These are phyloP conservation scores for Drosophila sproati DNA, from an alignment of 1,140 invertebrate genomes.

Conservation along the genomic window DNA sequence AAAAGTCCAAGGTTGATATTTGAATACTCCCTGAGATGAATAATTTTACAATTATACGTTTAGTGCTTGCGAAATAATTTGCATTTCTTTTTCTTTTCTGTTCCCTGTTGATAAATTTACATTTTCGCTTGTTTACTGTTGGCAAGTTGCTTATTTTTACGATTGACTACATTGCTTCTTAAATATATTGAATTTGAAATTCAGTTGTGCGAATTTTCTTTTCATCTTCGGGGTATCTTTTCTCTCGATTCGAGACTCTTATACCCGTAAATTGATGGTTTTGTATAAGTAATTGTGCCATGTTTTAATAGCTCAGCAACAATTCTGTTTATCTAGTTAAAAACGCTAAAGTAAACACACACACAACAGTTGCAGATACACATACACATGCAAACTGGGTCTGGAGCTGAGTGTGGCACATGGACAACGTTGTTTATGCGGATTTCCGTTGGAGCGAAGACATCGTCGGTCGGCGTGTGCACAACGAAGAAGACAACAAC, in stretches of 20 bases:
- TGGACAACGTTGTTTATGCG: constrained; percentile 72
- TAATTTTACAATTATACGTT: constrained; percentile 7
- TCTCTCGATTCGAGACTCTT: constrained; percentile 3
- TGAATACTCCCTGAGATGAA: neutral
- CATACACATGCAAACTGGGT: constrained; percentile 17
- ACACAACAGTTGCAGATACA: constrained; percentile 6
- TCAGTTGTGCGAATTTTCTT: constrained; percentile 10
- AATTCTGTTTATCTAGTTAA: constrained; percentile 75
- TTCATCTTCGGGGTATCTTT: constrained; percentile 2
- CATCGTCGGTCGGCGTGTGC: constrained; percentile 53
- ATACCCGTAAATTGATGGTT: constrained; percentile 4
- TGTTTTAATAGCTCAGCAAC: constrained; percentile 55
- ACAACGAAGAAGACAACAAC: constrained; percentile 23
- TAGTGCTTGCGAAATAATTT: neutral
- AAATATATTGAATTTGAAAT: neutral
- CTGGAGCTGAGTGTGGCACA: constrained; percentile 25
- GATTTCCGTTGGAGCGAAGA: constrained; percentile 78
- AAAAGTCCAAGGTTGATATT: neutral
- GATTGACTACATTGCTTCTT: neutral
- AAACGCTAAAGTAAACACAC: constrained; percentile 72
- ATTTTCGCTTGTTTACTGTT: constrained; percentile 11
- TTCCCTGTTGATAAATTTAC: constrained; percentile 6
- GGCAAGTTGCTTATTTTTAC: constrained; percentile 4
- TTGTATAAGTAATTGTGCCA: constrained; percentile 59
- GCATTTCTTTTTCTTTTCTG: neutral